phyloP scores from a whole-genome alignment of 1,140 invertebrate genomes.

The Leucophenga varia region DNA sequence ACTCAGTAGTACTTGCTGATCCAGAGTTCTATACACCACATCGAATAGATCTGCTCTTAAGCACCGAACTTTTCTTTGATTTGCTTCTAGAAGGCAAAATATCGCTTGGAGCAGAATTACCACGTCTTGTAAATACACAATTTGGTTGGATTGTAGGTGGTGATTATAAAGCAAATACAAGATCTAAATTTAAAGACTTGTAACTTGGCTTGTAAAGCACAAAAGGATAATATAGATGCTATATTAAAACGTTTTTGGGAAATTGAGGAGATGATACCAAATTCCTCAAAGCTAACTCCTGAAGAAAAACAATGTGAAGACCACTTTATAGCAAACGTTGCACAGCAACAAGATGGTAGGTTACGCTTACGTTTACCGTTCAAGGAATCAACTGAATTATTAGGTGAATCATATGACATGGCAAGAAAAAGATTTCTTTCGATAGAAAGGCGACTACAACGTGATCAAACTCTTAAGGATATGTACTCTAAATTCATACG shows the following conservation, averaged over 20 bases:
- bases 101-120: constrained; percentile 12
- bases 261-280: constrained; percentile 37
- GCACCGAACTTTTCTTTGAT: constrained; percentile 36
- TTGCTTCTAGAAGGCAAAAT: constrained; percentile 25
- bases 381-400: not conserved
- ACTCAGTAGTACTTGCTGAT: constrained; percentile 25
- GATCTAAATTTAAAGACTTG: too few relatives aligned
- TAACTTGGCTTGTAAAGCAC: not conserved
- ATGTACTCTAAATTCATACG: constrained; percentile 2
- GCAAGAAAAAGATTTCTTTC: not conserved
- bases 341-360: not conserved
- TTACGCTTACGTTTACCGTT: not conserved
- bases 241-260: constrained; percentile 34
- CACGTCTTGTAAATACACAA: constrained; percentile 29
- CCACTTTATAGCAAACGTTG: not conserved
- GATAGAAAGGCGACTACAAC: not conserved
- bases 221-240: not conserved
- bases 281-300: not conserved
- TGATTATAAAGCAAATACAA: not conserved
- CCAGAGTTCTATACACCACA: constrained; percentile 25
- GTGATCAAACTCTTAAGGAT: not conserved
- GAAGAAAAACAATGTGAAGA: not conserved
- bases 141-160: constrained; percentile 31
- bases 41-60: constrained; percentile 33
- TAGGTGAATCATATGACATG: not conserved